These are phyloP conservation scores for Xiphorhynchus erythropygius DNA, from an alignment of 2,797 vertebrate species.

Conservation along the genomic window DNA sequence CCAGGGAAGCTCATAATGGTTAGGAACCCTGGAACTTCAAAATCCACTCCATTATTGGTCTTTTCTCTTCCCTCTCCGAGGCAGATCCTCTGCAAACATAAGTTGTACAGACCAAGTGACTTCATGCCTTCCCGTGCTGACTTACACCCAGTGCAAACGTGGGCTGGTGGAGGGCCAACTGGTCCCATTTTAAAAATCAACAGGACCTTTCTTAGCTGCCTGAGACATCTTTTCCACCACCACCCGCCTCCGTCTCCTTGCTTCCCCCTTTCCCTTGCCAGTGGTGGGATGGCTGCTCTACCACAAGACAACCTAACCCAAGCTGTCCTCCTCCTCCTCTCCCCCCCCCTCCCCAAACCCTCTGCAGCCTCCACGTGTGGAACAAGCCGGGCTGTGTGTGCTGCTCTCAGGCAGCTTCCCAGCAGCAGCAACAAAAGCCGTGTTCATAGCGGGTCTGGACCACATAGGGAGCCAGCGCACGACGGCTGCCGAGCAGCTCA, in stretches of 20 bases:
- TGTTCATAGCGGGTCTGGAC: constrained; percentile 70
- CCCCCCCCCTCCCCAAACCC: not conserved
- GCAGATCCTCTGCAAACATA: not conserved
- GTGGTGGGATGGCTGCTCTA: not conserved
- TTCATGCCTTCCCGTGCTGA: not conserved
- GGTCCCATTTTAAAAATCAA: constrained; percentile 19
- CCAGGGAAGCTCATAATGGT: rapidly evolving
- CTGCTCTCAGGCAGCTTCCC: constrained; percentile 65
- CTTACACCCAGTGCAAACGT: not conserved
- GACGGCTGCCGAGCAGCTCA: constrained; percentile 63
- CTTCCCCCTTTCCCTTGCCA: not conserved
- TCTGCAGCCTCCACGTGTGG: constrained; percentile 26
- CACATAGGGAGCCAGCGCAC: constrained; percentile 70
- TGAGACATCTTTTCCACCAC: constrained; percentile 35
- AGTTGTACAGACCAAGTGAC: not conserved
- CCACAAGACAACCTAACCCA: constrained; percentile 22
- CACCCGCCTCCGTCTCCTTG: not conserved
- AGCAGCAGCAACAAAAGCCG: constrained; percentile 74
- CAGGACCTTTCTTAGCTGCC: constrained; percentile 24
- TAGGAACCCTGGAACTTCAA: not conserved
- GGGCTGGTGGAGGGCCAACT: not conserved
- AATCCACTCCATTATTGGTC: not conserved
- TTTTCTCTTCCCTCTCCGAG: not conserved
- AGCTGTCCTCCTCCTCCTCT: not conserved
- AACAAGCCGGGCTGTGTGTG: constrained; percentile 72